Conservation (phyloP, 37 sponge, comb jelly and placozoan genomes). For the Spongilla lacustris region DNA sequence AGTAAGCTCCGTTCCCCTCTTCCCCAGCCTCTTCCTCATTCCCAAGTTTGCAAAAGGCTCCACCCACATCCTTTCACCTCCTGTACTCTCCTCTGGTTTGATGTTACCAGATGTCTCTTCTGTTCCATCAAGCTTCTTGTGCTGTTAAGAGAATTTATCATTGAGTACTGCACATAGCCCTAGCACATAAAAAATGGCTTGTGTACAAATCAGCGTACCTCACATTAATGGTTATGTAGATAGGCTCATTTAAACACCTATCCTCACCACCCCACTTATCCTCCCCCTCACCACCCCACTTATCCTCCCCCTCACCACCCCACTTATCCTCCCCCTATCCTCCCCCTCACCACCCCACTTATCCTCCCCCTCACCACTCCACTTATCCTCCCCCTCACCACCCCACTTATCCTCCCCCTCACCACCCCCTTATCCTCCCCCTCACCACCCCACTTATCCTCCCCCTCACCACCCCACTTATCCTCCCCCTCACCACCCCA, state of each 20-base stretch:
- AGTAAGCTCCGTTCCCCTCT: background rate
- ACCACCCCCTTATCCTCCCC: background rate
- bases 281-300: background rate
- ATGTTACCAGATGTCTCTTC: background rate
- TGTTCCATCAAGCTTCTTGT: conserved; percentile 70
- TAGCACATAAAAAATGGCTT: no score
- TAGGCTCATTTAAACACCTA: no score
- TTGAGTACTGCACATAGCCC: background rate
- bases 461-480: background rate
- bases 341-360: background rate
- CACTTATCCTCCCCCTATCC: background rate
- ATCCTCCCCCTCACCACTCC: background rate
- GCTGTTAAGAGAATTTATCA: background rate
- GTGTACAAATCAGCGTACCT: no score
- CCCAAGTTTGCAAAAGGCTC: background rate
- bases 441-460: background rate
- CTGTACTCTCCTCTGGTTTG: background rate
- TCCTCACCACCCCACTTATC: background rate
- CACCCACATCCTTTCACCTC: conserved; percentile 28
- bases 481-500: background rate
- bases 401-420: background rate
- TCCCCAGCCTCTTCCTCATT: background rate
- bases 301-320: background rate
- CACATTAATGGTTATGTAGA: no score
- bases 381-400: background rate